A percentile compares a stretch with the other conserved stretches of the same genome.
These are phyloP conservation scores for Sclerodermus sp. DNA, from an alignment of 2,888 invertebrate genomes.

Conservation along the genomic window DNA sequence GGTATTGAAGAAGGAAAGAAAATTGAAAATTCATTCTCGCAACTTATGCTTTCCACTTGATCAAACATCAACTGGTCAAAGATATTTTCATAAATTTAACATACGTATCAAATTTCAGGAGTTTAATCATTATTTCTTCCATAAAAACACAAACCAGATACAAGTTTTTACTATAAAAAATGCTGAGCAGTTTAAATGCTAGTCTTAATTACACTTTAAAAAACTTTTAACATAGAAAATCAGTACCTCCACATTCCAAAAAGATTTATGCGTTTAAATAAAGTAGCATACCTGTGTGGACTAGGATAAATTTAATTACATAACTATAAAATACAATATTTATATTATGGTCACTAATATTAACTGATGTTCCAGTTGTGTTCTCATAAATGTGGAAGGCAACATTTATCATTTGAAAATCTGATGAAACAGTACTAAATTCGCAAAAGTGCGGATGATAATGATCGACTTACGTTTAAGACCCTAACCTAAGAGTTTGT, in stretches of 20 bases:
- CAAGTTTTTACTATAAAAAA: no score
- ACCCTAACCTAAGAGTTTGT: slow-evolving; percentile 52
- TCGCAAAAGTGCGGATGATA: slow-evolving; percentile 50
- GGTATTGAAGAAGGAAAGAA: slow-evolving; percentile 27
- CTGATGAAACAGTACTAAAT: slow-evolving; percentile 45
- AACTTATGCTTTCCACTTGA: slow-evolving; percentile 22
- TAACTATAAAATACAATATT: no score
- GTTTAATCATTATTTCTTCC: no score
- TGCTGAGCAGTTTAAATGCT: no score
- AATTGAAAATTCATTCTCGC: slow-evolving; percentile 3
- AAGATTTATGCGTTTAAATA: neutral
- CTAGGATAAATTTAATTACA: no score
- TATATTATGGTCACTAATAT: no score
- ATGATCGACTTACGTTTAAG: slow-evolving; percentile 52
- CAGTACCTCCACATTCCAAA: no score
- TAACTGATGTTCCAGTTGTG: slow-evolving; percentile 29
- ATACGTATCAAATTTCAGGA: no score
- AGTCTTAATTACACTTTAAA: no score
- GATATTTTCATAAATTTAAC: neutral
- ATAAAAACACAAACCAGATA: no score
- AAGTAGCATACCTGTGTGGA: neutral
- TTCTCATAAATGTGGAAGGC: slow-evolving; percentile 31
- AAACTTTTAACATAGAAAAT: no score
- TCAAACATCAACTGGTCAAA: slow-evolving; percentile 34
- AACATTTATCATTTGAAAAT: slow-evolving; percentile 28